Base-by-base conservation (phyloP, 2,888 invertebrate species). In the Auanema freiburgensis region DNA sequence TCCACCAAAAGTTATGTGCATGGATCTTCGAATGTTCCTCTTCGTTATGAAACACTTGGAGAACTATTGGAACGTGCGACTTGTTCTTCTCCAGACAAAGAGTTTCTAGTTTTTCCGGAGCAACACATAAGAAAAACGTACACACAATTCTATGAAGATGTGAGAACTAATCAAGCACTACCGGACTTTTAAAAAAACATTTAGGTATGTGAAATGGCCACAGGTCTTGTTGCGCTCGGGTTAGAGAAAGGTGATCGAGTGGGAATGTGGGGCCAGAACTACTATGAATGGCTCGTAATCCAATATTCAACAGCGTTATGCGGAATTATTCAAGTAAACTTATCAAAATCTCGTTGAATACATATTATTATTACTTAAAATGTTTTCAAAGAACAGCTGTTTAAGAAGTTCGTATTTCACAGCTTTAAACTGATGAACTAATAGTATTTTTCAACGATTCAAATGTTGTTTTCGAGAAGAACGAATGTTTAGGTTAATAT, bases 251-350 rank as follows among this genome's bases (percentile, higher is more conserved):
- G 91, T 0, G 92, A 93, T 79, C 85, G 90, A 10, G 81, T 93
- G 1, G 92, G 90, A 0, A 86, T 93, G n/a, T 92, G 91, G 90
- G 89, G 90, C 0, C 91, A 91, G 0, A 93, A 92, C 84, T 70
- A 72, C 57, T 83, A 88, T 54, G 90, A 91, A 80, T 93, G 92
- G 92, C 88, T 90, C 65, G 76, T 91, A 0, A 85, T 88, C 0
- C 88, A 90, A 83, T 85, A 90, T 81, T 91, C 90, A 0, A 88
- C 89, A 1, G 88, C 90, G 0, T 88, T 91, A 69, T 88, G 88
- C 0, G 92, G 92, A 0, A 84, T 91, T 0, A 86, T 90, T 18
- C 85, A 90, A 84, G 91, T 91, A 84, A 84, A 84, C 8, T n/a
- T n/a, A n/a, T n/a, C n/a, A n/a, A n/a, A n/a, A n/a, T n/a, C n/a